Conservation (phyloP, 2,888 invertebrate species). For the Ectemnius lituratus region DNA sequence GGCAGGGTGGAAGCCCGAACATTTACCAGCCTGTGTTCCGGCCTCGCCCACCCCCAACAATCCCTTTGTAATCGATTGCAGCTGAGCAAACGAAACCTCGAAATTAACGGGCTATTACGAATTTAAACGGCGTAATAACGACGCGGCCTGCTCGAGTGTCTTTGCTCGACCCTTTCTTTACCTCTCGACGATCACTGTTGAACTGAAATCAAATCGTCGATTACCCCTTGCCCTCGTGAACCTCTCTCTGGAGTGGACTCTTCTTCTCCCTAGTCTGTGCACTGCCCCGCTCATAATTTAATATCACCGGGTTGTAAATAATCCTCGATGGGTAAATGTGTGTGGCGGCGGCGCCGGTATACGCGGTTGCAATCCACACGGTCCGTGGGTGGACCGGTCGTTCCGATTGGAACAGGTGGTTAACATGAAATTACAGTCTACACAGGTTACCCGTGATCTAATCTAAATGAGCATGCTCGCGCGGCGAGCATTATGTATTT, state of each 20-base stretch:
- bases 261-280: constrained; percentile 4
- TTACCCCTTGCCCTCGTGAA: constrained; percentile 22
- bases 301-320: constrained; percentile 15
- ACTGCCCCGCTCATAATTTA: constrained; percentile 14
- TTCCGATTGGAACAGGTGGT: constrained; percentile 46
- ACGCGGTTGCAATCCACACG: constrained; percentile 9
- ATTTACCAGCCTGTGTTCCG: constrained; percentile 1
- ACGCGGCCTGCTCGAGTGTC: constrained; percentile 21
- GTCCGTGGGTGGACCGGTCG: constrained; percentile 58
- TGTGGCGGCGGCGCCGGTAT: not conserved
- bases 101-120: constrained; percentile 73
- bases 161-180: constrained; percentile 6
- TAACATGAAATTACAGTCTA: constrained; percentile 32
- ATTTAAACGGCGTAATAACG: constrained; percentile 67
- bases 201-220: constrained; percentile 39
- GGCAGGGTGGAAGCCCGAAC: constrained; percentile 23
- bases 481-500: constrained; percentile 24
- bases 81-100: constrained; percentile 73
- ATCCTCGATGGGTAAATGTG: constrained; percentile 20
- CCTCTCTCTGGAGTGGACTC: constrained; percentile 14
- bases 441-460: constrained; percentile 21
- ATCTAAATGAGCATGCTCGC: constrained; percentile 11
- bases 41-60: constrained; percentile 6
- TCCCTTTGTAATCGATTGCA: constrained; percentile 64
- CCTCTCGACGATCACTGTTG: constrained; percentile 29